Evolutionary conservation across 1,140 invertebrate species (phyloP).

Genomic region (Anastrepha ludens): DNA sequence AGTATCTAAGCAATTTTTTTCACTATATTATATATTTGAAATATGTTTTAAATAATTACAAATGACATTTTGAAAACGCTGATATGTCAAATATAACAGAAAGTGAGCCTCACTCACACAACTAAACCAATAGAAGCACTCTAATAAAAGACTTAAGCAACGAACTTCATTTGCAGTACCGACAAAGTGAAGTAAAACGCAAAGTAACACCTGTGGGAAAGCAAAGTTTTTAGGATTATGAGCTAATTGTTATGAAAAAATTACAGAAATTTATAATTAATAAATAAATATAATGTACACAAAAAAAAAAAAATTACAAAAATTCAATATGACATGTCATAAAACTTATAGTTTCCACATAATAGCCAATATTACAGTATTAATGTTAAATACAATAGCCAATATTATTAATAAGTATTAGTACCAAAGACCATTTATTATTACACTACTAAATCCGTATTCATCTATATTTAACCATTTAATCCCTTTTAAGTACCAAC

Average conservation of each 20-base stretch:
- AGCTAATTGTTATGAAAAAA: not conserved
- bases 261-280: too few species aligned
- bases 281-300: too few species aligned
- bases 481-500: too few species aligned
- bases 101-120: not conserved
- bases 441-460: too few species aligned
- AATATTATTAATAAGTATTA: too few species aligned
- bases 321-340: too few species aligned
- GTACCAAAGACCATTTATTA: too few species aligned
- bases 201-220: not conserved
- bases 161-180: not conserved
- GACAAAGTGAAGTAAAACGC: not conserved
- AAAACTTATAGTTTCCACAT: too few species aligned
- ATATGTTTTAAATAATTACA: conserved; percentile 12
- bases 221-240: not conserved
- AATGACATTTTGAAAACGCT: not conserved
- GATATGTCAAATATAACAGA: not conserved
- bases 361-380: too few species aligned
- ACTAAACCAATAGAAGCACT: not conserved
- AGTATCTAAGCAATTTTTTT: not conserved
- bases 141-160: conserved; percentile 55
- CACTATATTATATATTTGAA: not conserved
- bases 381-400: too few species aligned
- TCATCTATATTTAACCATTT: too few species aligned
- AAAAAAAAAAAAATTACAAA: too few species aligned